These are phyloP conservation scores for Ifrita kowaldi DNA, from an alignment of 2,113 vertebrate species.

Conservation along the genomic window DNA sequence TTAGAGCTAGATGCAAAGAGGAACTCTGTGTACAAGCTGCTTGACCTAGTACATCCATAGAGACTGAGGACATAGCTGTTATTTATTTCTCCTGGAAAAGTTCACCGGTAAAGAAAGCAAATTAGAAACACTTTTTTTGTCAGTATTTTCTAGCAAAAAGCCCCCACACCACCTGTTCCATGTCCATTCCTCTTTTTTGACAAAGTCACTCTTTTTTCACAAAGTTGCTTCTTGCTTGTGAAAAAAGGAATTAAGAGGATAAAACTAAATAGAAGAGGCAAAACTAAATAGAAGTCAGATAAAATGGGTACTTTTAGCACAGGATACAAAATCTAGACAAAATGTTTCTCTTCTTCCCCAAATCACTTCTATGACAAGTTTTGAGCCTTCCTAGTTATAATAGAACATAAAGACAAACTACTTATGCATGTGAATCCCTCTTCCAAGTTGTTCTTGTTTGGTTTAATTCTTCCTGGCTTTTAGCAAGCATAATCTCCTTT, in stretches of 20 bases:
- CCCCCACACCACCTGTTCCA: background rate
- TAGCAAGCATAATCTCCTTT: slow-evolving; percentile 24
- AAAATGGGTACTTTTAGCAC: background rate
- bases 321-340: background rate
- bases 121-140: background rate
- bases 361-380: background rate
- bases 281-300: background rate
- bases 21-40: background rate
- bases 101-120: background rate
- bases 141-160: background rate
- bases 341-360: background rate
- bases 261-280: background rate
- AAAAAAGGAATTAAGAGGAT: background rate
- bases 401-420: background rate
- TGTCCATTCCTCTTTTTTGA: background rate
- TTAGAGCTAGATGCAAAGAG: background rate
- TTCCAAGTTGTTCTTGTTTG: background rate
- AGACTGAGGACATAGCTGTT: background rate
- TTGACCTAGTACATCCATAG: background rate
- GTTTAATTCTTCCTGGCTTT: slow-evolving; percentile 14
- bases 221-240: background rate
- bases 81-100: slow-evolving; percentile 9
- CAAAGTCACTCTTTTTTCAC: background rate
- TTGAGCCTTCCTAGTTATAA: background rate
- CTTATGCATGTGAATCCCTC: background rate